Base-by-base conservation (phyloP, 1,140 invertebrate species). In the Drosophila sulfurigaster region DNA sequence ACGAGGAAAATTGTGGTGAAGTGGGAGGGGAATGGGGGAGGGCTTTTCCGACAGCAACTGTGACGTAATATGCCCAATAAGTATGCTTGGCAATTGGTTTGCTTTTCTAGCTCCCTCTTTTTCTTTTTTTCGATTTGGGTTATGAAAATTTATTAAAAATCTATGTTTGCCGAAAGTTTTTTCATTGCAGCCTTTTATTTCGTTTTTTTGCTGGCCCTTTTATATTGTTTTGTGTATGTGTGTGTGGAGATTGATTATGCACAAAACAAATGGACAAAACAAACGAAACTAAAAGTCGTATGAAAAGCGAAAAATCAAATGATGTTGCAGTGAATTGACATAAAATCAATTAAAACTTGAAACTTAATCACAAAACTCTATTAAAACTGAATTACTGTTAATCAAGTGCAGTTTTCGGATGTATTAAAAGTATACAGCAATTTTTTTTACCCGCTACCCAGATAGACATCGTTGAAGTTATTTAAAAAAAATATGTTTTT, bases 1-100 rank as follows among this genome's bases (percentile, higher is more conserved):
- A 41, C 35, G 30, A 11, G n/a, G 52, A 10, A 10, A 5, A 13
- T 15, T n/a, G 51, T 15, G 25, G 51, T 32, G 25, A 6, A 35
- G 30, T 8, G 52, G 30, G 13, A 6, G 13, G 32, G 54, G 32
- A 30, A 20, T 5, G 15, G 25, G 38, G 11, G 6, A n/a, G 49
- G 32, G 13, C 15, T 49, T 57, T 41, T 56, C 41, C 75, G 67
- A 54, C 71, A 71, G 49, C 65, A 77, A 88, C 80, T 81, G 83
- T 87, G 83, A 87, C 83, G 85, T 88, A 88, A 88, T 87, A 87
- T 88, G 82, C 72, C 65, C 59, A 71, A 64, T 71, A 88, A 87
- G 75, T 79, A 78, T 82, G 69, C 70, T 45, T 52, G 28, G 56
- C 13, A 74, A 62, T 71, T 58, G 69, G 75, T 69, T 83, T 54